Evolutionary conservation across 2,113 vertebrate species (phyloP), one percentile per base, ranked within the genome.

Genomic region (Baryphthengus martii): DNA sequence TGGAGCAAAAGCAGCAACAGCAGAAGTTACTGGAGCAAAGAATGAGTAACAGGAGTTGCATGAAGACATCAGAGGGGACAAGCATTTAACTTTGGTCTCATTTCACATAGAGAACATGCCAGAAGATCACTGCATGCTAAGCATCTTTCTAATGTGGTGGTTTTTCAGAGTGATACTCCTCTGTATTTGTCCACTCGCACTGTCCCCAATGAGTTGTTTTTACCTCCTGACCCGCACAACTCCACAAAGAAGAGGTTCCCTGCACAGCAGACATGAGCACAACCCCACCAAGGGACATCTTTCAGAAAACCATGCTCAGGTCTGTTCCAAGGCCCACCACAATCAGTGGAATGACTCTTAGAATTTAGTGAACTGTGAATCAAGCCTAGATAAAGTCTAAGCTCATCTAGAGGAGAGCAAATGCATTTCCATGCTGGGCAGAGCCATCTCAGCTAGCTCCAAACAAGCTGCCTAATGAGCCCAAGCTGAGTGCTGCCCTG

Each of bases 381-480:
- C 55, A 59, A 35, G 42, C 28, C 61, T 29, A 63, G 8, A 42
- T 47, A 63, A 77, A 90, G 35, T 55, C 49, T 28, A 33, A 71
- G 63, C 20, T 89, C 56, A 10, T 90, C 31, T 11, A 7, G 42
- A 89, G 52, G n/a, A 85, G 61, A 88, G 39, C 45, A 67, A 77
- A 74, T 86, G 50, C 24, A 86, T 31, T 47, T 42, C 55, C 89
- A 84, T 74, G 94, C 88, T 93, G 79, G 52, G 85, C 50, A 96
- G 79, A 88, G 82, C 77, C 61, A 63, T 70, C 72, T 90, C 55
- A 42, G 67, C 63, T 23, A 73, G 37, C 63, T 95, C 63, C 83
- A 62, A 61, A 92, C 88, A 76, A 90, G 75, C 79, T 92, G 68
- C 61, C 68, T 95, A 90, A 92, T 58, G 50, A 90, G 80, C 84